phyloP scores from a whole-genome alignment of 2,888 invertebrate genomes.

The Colostygia pectinataria region DNA sequence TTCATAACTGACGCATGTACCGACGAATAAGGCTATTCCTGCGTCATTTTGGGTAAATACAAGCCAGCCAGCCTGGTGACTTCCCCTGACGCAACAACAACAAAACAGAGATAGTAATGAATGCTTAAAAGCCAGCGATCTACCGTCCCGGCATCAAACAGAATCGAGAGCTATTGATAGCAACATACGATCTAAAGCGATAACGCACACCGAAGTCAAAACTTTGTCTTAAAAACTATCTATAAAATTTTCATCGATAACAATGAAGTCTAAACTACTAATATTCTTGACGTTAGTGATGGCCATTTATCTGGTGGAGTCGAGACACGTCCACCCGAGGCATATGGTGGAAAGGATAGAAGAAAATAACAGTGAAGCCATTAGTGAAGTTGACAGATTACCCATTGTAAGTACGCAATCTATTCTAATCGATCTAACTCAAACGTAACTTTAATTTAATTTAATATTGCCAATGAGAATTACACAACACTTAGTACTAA shows the following conservation, averaged over 20 bases:
- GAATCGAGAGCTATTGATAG: conserved; percentile 31
- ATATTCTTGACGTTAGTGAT: conserved; percentile 36
- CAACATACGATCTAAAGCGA: conserved; percentile 7
- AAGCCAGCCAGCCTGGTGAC: conserved; percentile 42
- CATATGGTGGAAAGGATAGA: conserved; percentile 33
- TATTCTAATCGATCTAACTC: too few relatives aligned
- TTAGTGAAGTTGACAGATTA: conserved; percentile 42
- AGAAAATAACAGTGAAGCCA: conserved; percentile 19
- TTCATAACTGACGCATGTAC: conserved; percentile 16
- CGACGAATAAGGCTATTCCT: not conserved
- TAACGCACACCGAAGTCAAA: not conserved
- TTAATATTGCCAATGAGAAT: too few relatives aligned
- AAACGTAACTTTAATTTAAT: too few relatives aligned
- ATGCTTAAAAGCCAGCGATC: conserved; percentile 52
- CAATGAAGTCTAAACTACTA: conserved; percentile 37
- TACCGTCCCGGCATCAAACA: conserved; percentile 38
- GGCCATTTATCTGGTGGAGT: conserved; percentile 33
- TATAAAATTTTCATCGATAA: conserved; percentile 12
- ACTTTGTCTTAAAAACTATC: not conserved
- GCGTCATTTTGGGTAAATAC: conserved; percentile 34
- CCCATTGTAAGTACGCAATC: conserved; percentile 55
- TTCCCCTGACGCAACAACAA: conserved; percentile 43
- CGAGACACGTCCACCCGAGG: conserved; percentile 55
- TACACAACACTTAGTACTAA: too few relatives aligned
- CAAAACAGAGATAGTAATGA: conserved; percentile 45